These are phyloP conservation scores for Muntiacus muntjak DNA, from an alignment of 2,113 vertebrate species.

Conservation along the genomic window DNA sequence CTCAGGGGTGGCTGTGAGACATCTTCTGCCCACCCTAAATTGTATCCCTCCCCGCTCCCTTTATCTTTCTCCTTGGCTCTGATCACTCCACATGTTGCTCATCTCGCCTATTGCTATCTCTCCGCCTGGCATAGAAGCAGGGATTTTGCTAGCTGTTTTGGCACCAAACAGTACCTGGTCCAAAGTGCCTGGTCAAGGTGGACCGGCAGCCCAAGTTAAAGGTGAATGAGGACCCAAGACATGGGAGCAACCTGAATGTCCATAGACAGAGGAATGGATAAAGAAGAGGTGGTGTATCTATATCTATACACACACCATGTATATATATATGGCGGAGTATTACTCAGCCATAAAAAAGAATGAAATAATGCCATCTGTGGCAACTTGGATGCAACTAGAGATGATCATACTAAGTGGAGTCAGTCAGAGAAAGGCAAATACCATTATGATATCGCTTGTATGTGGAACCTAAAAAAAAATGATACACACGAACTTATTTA, in stretches of 20 bases:
- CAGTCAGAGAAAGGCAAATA: too few relatives aligned
- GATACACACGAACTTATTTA: background rate
- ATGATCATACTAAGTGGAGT: too few relatives aligned
- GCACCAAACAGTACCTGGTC: background rate
- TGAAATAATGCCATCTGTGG: too few relatives aligned
- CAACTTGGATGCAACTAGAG: too few relatives aligned
- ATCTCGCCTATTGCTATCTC: background rate
- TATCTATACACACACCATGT: too few relatives aligned
- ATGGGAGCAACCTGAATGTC: too few relatives aligned
- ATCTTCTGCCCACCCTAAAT: background rate
- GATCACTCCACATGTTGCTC: background rate
- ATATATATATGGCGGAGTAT: too few relatives aligned
- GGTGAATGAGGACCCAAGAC: too few relatives aligned
- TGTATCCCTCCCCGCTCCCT: background rate
- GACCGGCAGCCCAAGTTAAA: too few relatives aligned
- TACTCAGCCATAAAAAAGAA: too few relatives aligned
- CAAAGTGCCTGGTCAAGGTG: background rate
- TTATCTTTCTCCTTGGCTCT: background rate
- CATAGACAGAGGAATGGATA: too few relatives aligned
- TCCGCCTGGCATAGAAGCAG: background rate
- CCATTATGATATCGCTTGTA: background rate
- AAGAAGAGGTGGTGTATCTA: too few relatives aligned
- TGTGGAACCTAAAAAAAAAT: background rate
- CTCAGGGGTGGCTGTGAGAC: background rate
- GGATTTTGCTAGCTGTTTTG: background rate